These are phyloP conservation scores for Cantharis rustica DNA, from an alignment of 2,888 invertebrate genomes.

Conservation along the genomic window DNA sequence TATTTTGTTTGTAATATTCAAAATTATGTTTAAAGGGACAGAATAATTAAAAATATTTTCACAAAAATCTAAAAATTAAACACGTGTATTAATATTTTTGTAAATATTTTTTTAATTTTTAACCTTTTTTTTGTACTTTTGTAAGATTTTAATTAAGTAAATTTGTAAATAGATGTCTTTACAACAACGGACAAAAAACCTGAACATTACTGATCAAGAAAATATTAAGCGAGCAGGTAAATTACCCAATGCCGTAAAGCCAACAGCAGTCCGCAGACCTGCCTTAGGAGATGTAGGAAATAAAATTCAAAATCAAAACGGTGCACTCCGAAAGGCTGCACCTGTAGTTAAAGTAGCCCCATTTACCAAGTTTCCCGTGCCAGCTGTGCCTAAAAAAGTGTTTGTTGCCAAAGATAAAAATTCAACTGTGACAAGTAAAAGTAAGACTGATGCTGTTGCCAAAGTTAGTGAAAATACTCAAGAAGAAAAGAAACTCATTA, in stretches of 20 bases:
- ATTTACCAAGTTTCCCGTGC: not conserved
- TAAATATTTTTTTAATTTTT: not conserved
- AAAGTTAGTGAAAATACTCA: constrained; percentile 14
- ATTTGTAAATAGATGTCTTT: constrained; percentile 38
- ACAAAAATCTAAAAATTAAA: not conserved
- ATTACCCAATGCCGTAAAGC: constrained; percentile 22
- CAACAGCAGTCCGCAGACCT: constrained; percentile 32
- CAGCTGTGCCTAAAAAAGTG: not conserved
- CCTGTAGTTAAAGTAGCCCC: not conserved
- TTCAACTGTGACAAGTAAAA: constrained; percentile 5
- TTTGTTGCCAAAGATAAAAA: constrained; percentile 1
- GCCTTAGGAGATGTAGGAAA: constrained; percentile 45
- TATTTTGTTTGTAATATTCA: not conserved
- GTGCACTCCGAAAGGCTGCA: not conserved
- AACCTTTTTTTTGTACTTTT: not conserved
- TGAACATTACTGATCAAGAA: constrained; percentile 30
- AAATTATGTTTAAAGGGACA: not conserved
- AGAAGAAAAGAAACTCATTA: not conserved
- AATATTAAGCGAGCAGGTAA: constrained; percentile 34
- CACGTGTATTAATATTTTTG: not conserved
- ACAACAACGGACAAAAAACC: constrained; percentile 22
- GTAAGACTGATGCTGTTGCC: constrained; percentile 20
- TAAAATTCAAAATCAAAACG: constrained; percentile 25
- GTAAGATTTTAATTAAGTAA: not conserved
- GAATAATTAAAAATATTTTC: not conserved